Evolutionary conservation across 1,140 invertebrate species (phyloP), one percentile per base, ranked within the genome.

Genomic region (Orius insidiosus): DNA sequence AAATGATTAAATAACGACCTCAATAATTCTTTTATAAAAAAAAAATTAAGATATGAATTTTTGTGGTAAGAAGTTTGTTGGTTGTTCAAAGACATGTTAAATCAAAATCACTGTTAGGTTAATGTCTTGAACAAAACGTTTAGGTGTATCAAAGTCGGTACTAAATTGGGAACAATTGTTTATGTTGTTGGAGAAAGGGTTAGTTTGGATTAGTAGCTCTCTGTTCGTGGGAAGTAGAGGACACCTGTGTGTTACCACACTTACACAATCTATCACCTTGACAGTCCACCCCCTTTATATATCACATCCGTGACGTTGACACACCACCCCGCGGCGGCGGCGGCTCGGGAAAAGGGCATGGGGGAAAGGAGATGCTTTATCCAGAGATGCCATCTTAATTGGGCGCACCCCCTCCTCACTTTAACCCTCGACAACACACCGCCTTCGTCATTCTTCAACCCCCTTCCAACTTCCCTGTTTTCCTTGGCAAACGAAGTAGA

Each of bases 181-280:
- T 43, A 43, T 43, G 19, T 43, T 30, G 41, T 30, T 36, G 4
- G 35, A 9, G 5, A 9, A 31, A 24, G n/a, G 24, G 7, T 31
- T 15, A 10, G 38, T 40, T 31, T 18, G 41, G 41, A 43, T 43
- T 43, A 43, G 41, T 43, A 43, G 41, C 41, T 43, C 24, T 9
- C 41, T 24, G 24, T 24, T 24, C 24, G 24, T 24, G n/a, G 41
- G 41, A n/a, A 32, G 18, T n/a, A n/a, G 41, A 24, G 41, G 41
- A 43, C 41, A 43, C 41, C 41, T 43, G 41, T 43, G 41, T 43
- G 41, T 18, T 30, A 30, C 41, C 41, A 43, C 41, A 43, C 41
- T 43, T 43, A 43, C 41, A 43, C 41, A 43, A 43, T 43, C 41
- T 43, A 43, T 43, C 41, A 43, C 41, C 24, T n/a, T 43, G 41